Evolutionary conservation across 2,113 vertebrate genomes (phyloP), one percentile per base, ranked within the genome.

Genomic region (Jaculus jaculus): DNA sequence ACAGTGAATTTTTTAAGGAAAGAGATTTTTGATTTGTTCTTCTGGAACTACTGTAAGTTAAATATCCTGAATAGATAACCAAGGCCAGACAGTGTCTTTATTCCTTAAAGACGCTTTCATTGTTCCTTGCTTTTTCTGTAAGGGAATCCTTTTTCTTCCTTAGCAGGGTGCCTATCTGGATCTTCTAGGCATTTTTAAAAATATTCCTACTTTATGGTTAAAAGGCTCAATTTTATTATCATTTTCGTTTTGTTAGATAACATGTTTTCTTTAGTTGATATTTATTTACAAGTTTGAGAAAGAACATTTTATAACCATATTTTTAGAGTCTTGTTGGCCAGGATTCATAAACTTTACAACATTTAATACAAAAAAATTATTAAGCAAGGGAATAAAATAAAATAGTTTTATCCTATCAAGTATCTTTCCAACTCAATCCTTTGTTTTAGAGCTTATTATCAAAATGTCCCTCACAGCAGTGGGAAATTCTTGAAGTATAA

Each of bases 401-500:
- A 96, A 90, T 87, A 28, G 15, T 93, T 90, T 90, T 90, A 87
- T 13, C 23, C 39, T 95, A 80, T 87, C 87, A 95, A 87, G 94
- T 87, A 18, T 83, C 68, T 89, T 91, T 95, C 61, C 87, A 92
- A 58, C 23, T 72, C 68, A 89, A 82, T 85, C 34, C 17, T 94
- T 86, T 69, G 74, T 34, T 82, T 95, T 87, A 84, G 39, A 87
- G 26, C 13, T 71, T 87, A 71, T 91, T 84, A 47, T 16, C n/a
- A 75, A 87, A 85, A 65, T 93, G 23, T 65, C 88, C 42, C 32
- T 93, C 81, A 71, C 34, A 93, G 63, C 16, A 81, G 47, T 82
- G 58, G 58, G n/a, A 34, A 88, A 75, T 54, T 66, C 47, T 95
- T 90, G 63, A 77, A 87, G 54, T 96, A 90, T 93, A 66, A 93